Conservation (phyloP, 1,140 invertebrate species). For the Magallana gigas region DNA sequence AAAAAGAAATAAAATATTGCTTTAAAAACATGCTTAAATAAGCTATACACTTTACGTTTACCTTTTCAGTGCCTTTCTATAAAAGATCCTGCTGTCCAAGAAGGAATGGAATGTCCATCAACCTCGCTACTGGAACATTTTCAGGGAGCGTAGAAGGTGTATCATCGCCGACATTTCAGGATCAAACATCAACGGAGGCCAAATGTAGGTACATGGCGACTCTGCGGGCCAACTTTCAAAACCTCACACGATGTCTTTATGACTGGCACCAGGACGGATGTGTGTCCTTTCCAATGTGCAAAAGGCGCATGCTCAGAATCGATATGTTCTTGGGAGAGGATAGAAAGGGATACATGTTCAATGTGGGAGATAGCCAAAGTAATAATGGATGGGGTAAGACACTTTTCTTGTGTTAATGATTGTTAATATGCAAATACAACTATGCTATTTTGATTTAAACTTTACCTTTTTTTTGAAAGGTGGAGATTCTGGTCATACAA, state of each 20-base stretch:
- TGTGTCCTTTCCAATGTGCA: not conserved
- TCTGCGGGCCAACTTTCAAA: conserved; percentile 9
- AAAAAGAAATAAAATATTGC: too few relatives aligned
- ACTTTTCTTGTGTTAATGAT: not conserved
- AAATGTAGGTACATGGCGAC: not conserved
- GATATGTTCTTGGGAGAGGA: conserved; percentile 1
- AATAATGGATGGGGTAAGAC: conserved; percentile 26
- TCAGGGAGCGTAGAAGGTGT: not conserved
- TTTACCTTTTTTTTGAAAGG: not conserved
- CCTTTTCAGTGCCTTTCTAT: not conserved
- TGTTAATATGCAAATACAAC: not conserved
- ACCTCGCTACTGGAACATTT: not conserved
- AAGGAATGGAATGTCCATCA: not conserved
- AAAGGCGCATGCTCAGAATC: conserved; percentile 9
- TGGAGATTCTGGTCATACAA: not conserved
- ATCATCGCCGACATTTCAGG: not conserved
- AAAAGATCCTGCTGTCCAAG: not conserved
- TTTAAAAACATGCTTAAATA: too few relatives aligned
- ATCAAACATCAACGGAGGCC: not conserved
- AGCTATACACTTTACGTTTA: too few relatives aligned
- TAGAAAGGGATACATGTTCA: not conserved
- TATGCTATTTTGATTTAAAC: not conserved
- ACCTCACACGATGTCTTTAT: not conserved
- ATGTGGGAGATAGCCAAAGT: conserved; percentile 19
- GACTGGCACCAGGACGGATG: not conserved